Evolutionary conservation across 2,888 invertebrate genomes (phyloP).

Genomic region (Mesoligia furuncula): DNA sequence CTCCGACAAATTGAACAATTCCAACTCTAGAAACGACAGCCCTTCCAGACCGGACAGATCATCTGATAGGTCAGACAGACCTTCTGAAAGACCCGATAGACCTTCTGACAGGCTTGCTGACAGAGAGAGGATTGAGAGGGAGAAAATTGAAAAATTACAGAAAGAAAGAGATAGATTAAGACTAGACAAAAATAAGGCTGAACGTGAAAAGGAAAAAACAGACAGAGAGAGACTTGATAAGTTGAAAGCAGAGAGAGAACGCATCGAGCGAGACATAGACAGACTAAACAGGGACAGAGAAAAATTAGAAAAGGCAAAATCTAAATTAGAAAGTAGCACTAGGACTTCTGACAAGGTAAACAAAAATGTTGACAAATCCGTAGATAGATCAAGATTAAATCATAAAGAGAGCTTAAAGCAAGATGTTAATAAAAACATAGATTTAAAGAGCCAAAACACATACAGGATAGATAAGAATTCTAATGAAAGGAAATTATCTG

Average conservation of each 20-base stretch:
- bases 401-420: constrained; percentile 74
- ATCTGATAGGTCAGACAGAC: constrained; percentile 60
- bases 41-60: constrained; percentile 67
- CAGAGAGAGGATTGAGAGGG: constrained; percentile 72
- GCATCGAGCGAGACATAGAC: constrained; percentile 85
- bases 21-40: constrained; percentile 71
- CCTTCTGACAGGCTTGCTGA: constrained; percentile 57
- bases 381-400: constrained; percentile 78
- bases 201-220: constrained; percentile 76
- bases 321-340: constrained; percentile 77
- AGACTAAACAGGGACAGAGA: constrained; percentile 83
- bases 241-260: constrained; percentile 84
- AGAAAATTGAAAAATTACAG: constrained; percentile 72
- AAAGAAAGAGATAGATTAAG: constrained; percentile 69
- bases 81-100: constrained; percentile 65
- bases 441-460: constrained; percentile 87
- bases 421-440: constrained; percentile 82
- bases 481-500: constrained; percentile 77
- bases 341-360: constrained; percentile 70
- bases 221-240: constrained; percentile 83
- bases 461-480: constrained; percentile 88
- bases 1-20: constrained; percentile 76
- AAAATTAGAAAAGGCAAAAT: constrained; percentile 83
- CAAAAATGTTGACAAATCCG: constrained; percentile 71
- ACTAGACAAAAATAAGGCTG: constrained; percentile 71